Base-by-base conservation (phyloP, 2,888 invertebrate genomes). In the Sceliomorpha sp. region DNA sequence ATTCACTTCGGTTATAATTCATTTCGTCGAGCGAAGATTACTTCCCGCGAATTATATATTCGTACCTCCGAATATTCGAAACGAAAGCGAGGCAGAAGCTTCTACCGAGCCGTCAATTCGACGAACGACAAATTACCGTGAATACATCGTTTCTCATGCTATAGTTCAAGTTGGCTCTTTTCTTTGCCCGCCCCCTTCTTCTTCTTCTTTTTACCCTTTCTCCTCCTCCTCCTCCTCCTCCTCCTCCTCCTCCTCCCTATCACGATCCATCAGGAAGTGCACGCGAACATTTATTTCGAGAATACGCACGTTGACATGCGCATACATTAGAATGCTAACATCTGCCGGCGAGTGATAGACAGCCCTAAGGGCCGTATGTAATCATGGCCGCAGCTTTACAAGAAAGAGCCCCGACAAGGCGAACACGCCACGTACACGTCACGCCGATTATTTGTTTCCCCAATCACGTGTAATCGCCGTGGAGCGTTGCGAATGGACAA, bases 321-420 rank as follows among this genome's bases (percentile, higher is more conserved):
- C 79, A 82, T 82, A 82, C 75, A 81, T 83, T 82, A 83, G 70
- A 67, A 76, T 60, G 63, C 67, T 69, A 81, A 80, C 82, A 83
- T 81, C 82, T 81, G 80, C 76, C 70, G 69, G 75, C 74, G 70
- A 56, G 66, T 73, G 70, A 70, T 77, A 72, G 73, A 78, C 74
- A 71, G 73, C 55, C 70, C 72, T 70, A 73, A 75, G 72, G 73
- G 73, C 68, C 69, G 53, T 56, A 44, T 60, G 76, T 73, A 79
- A 78, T 75, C 70, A 71, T 45, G 59, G 70, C 5, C 62, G 56
- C 70, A 71, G 72, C 70, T 77, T 71, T 74, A 74, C 72, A 70
- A 76, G 70, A 74, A 70, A 76, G 70, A 73, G 47, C 69, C 44
- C 14, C 12, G 40, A 68, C 56, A 48, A 51, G 63, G 2, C 5